Conservation (phyloP, 2,797 vertebrate species). For the Parauchenoglanis ngamensis region DNA sequence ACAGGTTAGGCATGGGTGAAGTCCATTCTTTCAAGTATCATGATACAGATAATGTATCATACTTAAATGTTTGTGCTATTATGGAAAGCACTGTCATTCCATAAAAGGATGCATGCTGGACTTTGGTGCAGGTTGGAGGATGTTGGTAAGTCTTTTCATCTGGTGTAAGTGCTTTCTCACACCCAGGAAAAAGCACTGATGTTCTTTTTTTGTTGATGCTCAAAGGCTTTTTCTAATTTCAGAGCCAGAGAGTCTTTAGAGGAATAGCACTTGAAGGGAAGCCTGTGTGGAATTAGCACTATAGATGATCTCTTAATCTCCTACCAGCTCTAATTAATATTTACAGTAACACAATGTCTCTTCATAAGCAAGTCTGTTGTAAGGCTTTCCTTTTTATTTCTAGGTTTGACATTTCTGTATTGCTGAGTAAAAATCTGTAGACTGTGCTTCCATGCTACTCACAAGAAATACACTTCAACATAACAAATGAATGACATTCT, state of each 20-base stretch:
- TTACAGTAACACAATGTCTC: slow-evolving; percentile 7
- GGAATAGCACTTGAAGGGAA: background rate
- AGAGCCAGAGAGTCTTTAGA: background rate
- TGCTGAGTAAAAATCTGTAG: background rate
- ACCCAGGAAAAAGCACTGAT: background rate
- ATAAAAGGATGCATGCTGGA: background rate
- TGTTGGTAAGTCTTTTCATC: background rate
- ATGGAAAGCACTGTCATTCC: background rate
- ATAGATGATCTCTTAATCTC: slow-evolving; percentile 34
- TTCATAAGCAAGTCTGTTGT: background rate
- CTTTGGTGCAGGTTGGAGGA: background rate
- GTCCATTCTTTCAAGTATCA: background rate
- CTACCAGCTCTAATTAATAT: slow-evolving; percentile 20
- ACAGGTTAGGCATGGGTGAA: slow-evolving; percentile 23
- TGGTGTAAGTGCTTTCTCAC: background rate
- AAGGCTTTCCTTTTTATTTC: background rate
- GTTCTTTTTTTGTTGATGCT: slow-evolving; percentile 22
- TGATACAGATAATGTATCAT: background rate
- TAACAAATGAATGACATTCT: slow-evolving; percentile 7
- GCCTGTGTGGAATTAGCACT: background rate
- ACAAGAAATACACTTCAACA: background rate
- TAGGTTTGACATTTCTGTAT: background rate
- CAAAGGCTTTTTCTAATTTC: slow-evolving; percentile 13
- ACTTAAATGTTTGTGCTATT: background rate
- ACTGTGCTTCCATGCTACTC: background rate